Conservation (phyloP, 2,888 invertebrate genomes). For the Masnerella sp. region DNA sequence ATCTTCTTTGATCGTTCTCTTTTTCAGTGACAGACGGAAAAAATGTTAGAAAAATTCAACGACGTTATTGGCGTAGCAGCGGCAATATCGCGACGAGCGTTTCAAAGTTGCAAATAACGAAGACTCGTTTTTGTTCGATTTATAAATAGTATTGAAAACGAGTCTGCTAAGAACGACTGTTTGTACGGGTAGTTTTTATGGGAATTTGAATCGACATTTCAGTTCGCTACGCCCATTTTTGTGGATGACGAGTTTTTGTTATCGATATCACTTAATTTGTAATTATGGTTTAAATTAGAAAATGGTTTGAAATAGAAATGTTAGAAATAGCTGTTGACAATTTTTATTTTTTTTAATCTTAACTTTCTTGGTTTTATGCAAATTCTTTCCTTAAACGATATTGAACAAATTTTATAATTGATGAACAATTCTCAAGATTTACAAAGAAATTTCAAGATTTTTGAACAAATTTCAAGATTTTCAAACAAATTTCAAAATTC, state of each 20-base stretch:
- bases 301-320: too few relatives aligned
- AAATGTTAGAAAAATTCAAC: conserved; percentile 6
- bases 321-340: too few relatives aligned
- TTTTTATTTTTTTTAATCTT: too few relatives aligned
- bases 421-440: too few relatives aligned
- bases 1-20: conserved; percentile 13
- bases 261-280: background rate
- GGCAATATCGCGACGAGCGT: background rate
- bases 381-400: too few relatives aligned
- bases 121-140: conserved; percentile 2
- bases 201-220: background rate
- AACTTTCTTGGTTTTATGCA: too few relatives aligned
- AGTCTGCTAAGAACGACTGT: background rate
- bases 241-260: background rate
- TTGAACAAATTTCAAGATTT: too few relatives aligned
- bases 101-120: conserved; percentile 14
- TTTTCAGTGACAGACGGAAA: background rate
- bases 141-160: conserved; percentile 14
- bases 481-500: too few relatives aligned
- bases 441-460: too few relatives aligned
- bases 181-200: background rate
- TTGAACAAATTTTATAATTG: too few relatives aligned
- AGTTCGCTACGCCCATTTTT: background rate
- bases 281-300: too few relatives aligned
- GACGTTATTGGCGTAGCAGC: background rate